Conservation (phyloP, 2,797 vertebrate species). For the Rhinophrynus dorsalis region DNA sequence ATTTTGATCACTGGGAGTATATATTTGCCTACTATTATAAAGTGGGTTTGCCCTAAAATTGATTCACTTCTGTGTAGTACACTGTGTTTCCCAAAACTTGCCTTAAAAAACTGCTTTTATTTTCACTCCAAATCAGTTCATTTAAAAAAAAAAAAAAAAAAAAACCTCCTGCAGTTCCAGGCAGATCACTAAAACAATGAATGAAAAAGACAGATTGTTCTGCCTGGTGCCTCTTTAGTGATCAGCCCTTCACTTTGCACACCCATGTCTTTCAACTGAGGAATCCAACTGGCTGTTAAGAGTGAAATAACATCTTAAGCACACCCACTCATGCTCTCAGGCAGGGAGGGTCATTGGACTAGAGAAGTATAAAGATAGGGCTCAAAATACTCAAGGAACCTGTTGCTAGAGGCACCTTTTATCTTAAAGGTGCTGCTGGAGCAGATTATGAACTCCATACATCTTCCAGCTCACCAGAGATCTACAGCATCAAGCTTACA, state of each 20-base stretch:
- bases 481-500: slow-evolving; percentile 70
- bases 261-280: slow-evolving; percentile 36
- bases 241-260: slow-evolving; percentile 33
- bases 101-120: too few relatives aligned
- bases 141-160: too few relatives aligned
- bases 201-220: slow-evolving; percentile 14
- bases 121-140: too few relatives aligned
- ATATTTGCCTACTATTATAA: too few relatives aligned
- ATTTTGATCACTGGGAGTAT: too few relatives aligned
- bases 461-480: slow-evolving; percentile 67
- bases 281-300: slow-evolving; percentile 36
- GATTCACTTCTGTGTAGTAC: too few relatives aligned
- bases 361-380: slow-evolving; percentile 42
- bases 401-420: slow-evolving; percentile 38
- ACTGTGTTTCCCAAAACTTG: too few relatives aligned
- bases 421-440: slow-evolving; percentile 34
- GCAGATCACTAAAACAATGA: slow-evolving; percentile 18
- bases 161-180: too few relatives aligned
- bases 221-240: slow-evolving; percentile 18
- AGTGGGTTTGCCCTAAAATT: too few relatives aligned
- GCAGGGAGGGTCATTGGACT: slow-evolving; percentile 16
- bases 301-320: slow-evolving; percentile 20
- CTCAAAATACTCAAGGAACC: slow-evolving; percentile 30
- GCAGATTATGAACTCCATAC: slow-evolving; percentile 75
- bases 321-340: slow-evolving; percentile 4